Evolutionary conservation across 2,113 vertebrate species (phyloP), one percentile per base, ranked within the genome.

Genomic region (Pterocles orientalis): DNA sequence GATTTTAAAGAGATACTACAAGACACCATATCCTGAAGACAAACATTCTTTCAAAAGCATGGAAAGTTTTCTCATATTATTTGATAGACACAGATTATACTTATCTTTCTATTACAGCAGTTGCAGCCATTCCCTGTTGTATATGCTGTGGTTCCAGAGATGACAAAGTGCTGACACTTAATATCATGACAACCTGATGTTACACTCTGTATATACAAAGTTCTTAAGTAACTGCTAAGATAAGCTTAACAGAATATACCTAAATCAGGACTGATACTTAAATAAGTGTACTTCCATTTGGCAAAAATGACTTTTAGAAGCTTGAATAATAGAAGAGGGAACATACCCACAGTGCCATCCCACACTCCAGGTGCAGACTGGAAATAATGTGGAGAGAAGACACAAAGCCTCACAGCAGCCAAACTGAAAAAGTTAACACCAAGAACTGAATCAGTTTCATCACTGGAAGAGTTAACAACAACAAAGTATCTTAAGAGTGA

Each of bases 281-380:
- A 90, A 85, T 11, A 97, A 92, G 18, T 71, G 75, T 29, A 96
- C 94, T 45, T 97, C 95, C 77, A 60, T 98, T 94, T 97, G 75
- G 29, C 84, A 95, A 68, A 97, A 47, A 13, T 77, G 82, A 23
- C 94, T 95, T 43, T 96, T 53, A 71, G 97, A 97, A 69, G 94
- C 64, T 72, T 93, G 53, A 56, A 53, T 34, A 84, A 89, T 54
- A 28, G 96, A 95, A 54, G 95, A 97, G 90, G 88, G 97, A 84
- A 99, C 98, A 33, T 99, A 99, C 94, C 99, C 98, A 51, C 99
- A 99, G 81, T 99, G 99, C 99, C 99, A 99, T 50, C 99, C 99
- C 77, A 98, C 88, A 50, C 98, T 99, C 99, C 99, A 99, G 18
- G 97, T 98, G 94, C 99, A 99, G 26, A 99, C 98, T 21, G 99